A percentile compares a stretch with the other conserved stretches of the same genome.
phyloP scores from a whole-genome alignment of 1,140 invertebrate genomes.

The Orussus abietinus region DNA sequence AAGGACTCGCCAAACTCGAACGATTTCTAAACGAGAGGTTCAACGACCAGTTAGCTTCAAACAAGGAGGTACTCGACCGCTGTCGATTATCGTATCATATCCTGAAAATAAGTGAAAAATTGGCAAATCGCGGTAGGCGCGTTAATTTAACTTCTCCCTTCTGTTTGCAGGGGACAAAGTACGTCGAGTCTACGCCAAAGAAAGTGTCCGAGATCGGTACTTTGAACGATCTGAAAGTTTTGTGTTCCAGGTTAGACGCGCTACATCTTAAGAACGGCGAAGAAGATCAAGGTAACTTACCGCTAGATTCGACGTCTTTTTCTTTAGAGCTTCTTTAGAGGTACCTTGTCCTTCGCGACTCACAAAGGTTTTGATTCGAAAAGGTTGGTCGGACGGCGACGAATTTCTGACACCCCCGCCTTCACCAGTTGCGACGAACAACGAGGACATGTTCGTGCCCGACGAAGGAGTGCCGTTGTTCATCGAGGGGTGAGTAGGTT shows the following conservation, averaged over 20 bases:
- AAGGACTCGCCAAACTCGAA: conserved; percentile 72
- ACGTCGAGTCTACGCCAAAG: background rate
- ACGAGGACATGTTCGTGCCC: conserved; percentile 46
- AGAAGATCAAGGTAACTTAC: conserved; percentile 13
- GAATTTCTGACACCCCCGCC: conserved; percentile 56
- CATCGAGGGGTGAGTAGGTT: conserved; percentile 49
- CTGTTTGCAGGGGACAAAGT: background rate
- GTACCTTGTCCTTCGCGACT: background rate
- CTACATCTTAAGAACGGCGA: conserved; percentile 17
- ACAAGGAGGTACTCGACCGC: conserved; percentile 13
- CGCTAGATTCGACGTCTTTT: conserved; percentile 1
- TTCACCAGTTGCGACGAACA: conserved; percentile 36
- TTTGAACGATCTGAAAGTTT: conserved; percentile 7
- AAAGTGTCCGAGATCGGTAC: too few relatives aligned
- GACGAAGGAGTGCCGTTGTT: conserved; percentile 52
- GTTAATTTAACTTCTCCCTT: conserved; percentile 13
- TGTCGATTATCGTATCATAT: conserved; percentile 13
- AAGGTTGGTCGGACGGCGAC: too few relatives aligned
- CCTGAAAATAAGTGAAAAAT: conserved; percentile 16
- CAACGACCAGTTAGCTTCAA: conserved; percentile 16
- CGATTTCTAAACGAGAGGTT: conserved; percentile 62
- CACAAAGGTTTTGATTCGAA: conserved; percentile 16
- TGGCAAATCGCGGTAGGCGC: conserved; percentile 7
- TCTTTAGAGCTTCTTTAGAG: conserved; percentile 13
- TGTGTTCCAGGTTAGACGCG: conserved; percentile 7